Evolutionary conservation across 1,140 invertebrate species (phyloP), one percentile per base, ranked within the genome.

Genomic region (Diprion similis): DNA sequence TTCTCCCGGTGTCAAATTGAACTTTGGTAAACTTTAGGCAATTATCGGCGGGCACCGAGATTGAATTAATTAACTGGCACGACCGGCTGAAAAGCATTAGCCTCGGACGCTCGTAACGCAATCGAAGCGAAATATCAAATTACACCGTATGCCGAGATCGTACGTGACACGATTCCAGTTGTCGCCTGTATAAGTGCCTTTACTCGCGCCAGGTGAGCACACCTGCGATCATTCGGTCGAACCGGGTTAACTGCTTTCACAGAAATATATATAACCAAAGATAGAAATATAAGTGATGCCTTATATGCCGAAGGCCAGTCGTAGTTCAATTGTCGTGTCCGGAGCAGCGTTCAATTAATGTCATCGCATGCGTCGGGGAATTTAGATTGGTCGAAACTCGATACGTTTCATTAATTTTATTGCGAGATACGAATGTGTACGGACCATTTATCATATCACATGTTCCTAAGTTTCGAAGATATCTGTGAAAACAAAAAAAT

Each of bases 41-140:
- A 59, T 59, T 59, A 59, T 17, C 51, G 8, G 6, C 11, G 11
- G n/a, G 51, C 24, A 37, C 24, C 24, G 24, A 37, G 24, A 37
- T 59, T 59, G 51, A 15, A 59, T 59, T 15, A 13, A 59, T 59
- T 17, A 59, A 59, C 11, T 9, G 51, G n/a, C 51, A 17, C 51
- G n/a, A 6, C 24, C 24, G 24, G 24, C 24, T 37, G 24, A 37
- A 37, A 37, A 37, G 24, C 24, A 37, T 37, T 37, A 59, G 51
- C 51, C 51, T 59, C n/a, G 51, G n/a, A 59, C 11, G 11, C n/a
- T 17, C 51, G 11, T 59, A 13, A 17, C n/a, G 51, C n/a, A 59
- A 59, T 59, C 51, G 51, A 59, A 59, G 11, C 51, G n/a, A 59
- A 59, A 59, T 17, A 59, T 59, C 51, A 59, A 59, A 59, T 59